These are phyloP conservation scores for Anthophora plumipes DNA, from an alignment of 2,888 invertebrate species.

Conservation along the genomic window DNA sequence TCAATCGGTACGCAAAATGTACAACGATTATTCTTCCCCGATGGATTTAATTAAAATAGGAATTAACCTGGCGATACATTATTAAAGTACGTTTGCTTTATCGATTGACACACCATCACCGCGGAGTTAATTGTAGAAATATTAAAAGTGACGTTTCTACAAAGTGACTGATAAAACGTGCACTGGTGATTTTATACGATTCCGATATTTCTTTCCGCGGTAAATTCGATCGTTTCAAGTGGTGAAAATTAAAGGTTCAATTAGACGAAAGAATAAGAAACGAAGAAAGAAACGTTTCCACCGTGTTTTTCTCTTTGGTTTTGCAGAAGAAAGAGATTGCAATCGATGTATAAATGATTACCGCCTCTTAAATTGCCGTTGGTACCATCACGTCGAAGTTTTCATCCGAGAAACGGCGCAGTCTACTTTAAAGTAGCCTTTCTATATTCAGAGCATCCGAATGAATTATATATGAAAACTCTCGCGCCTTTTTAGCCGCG, in stretches of 20 bases:
- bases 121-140: constrained; percentile 13
- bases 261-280: background rate
- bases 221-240: background rate
- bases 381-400: constrained; percentile 10
- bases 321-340: background rate
- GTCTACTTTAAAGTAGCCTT: constrained; percentile 35
- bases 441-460: constrained; percentile 23
- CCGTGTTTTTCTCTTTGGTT: background rate
- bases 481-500: background rate
- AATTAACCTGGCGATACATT: constrained; percentile 22
- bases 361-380: background rate
- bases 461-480: constrained; percentile 30
- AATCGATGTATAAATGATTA: constrained; percentile 35
- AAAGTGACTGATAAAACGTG: background rate
- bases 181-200: no score
- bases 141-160: background rate
- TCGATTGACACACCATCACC: constrained; percentile 21
- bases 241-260: background rate
- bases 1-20: background rate
- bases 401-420: background rate
- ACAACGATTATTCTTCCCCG: background rate
- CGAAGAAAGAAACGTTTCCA: background rate
- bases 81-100: constrained; percentile 33
- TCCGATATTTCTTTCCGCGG: background rate
- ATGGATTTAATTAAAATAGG: constrained; percentile 34